These are phyloP conservation scores for Centruroides sculpturatus DNA, from an alignment of 1,140 invertebrate genomes.

Conservation along the genomic window DNA sequence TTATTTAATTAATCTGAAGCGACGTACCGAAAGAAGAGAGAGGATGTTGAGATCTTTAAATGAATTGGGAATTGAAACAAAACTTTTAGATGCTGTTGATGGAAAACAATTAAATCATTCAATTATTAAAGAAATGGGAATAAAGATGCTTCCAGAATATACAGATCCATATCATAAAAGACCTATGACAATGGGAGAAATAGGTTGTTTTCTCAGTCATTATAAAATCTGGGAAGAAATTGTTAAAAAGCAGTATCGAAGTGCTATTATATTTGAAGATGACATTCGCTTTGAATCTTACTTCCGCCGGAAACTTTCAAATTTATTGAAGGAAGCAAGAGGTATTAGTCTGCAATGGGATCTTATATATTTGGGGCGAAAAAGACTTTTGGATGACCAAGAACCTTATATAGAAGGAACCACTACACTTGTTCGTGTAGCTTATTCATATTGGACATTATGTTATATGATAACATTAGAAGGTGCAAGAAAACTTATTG, in stretches of 20 bases:
- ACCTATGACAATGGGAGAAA: conserved; percentile 84
- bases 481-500: conserved; percentile 63
- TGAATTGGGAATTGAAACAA: conserved; percentile 60
- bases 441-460: conserved; percentile 97
- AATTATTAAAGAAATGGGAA: conserved; percentile 43
- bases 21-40: conserved; percentile 56
- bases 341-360: conserved; percentile 58
- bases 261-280: conserved; percentile 79
- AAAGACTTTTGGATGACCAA: conserved; percentile 48
- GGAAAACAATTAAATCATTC: conserved; percentile 58
- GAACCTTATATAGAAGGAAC: conserved; percentile 41
- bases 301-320: conserved; percentile 53
- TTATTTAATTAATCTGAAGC: conserved; percentile 79
- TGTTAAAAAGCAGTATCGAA: conserved; percentile 43
- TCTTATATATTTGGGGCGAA: conserved; percentile 84
- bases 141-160: conserved; percentile 65
- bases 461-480: conserved; percentile 57
- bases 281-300: conserved; percentile 86
- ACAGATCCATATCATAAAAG: conserved; percentile 81
- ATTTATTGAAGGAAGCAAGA: conserved; percentile 54
- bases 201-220: conserved; percentile 93
- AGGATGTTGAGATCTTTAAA: conserved; percentile 65
- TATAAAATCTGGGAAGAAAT: conserved; percentile 76
- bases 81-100: conserved; percentile 68
- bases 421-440: conserved; percentile 55